Evolutionary conservation across 2,797 vertebrate genomes (phyloP).

Genomic region (Amblyraja radiata): DNA sequence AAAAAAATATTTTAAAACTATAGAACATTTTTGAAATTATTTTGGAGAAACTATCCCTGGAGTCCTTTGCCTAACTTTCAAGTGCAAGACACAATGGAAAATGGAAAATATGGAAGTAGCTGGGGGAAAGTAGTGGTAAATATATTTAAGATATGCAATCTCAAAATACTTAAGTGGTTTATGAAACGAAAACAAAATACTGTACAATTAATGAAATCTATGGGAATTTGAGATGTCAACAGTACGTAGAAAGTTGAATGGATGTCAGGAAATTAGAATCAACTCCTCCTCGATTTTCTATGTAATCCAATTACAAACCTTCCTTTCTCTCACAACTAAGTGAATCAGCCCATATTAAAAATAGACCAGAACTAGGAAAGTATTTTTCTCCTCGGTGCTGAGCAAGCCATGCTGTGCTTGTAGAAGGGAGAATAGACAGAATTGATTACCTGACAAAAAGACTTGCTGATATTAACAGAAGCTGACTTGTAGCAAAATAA

Average conservation of each 20-base stretch:
- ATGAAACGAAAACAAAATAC: background rate
- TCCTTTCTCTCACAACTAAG: background rate
- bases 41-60: background rate
- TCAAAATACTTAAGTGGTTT: background rate
- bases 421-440: background rate
- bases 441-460: conserved; percentile 1
- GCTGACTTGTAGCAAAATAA: background rate
- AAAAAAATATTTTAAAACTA: no score
- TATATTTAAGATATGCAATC: background rate
- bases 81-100: background rate
- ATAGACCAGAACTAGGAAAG: background rate
- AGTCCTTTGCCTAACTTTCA: background rate
- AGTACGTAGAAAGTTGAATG: background rate
- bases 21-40: background rate
- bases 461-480: conserved; percentile 25
- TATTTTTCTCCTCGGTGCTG: background rate
- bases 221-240: background rate
- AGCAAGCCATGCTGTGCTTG: background rate
- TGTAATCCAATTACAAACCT: background rate
- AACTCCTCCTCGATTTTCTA: background rate
- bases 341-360: background rate
- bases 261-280: background rate
- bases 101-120: background rate
- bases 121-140: no score
- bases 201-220: background rate